Evolutionary conservation across 2,797 vertebrate genomes (phyloP).

Genomic region (Crocidura indochinensis): DNA sequence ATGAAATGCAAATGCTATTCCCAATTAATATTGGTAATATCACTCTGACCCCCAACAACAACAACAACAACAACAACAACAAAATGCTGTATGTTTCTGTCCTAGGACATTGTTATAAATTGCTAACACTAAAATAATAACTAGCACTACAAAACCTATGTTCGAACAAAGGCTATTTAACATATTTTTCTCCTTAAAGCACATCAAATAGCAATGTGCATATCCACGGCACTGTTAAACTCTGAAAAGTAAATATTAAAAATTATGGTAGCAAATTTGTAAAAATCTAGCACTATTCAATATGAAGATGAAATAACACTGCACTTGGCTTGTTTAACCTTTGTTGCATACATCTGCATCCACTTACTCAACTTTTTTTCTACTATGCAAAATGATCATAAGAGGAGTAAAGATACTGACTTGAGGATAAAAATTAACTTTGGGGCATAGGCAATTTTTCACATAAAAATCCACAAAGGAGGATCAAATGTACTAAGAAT

Average conservation of each 20-base stretch:
- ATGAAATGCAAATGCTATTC: too few species aligned
- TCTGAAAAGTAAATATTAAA: not conserved
- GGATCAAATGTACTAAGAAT: not conserved
- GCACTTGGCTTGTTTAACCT: not conserved
- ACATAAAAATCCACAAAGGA: not conserved
- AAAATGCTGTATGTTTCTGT: not conserved
- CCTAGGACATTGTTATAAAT: too few species aligned
- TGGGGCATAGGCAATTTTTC: not conserved
- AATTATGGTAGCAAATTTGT: not conserved
- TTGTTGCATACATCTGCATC: not conserved
- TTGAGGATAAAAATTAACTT: conserved; percentile 30
- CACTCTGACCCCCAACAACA: too few species aligned
- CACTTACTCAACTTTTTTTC: not conserved
- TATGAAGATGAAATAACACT: not conserved
- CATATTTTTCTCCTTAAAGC: not conserved
- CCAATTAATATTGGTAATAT: too few species aligned
- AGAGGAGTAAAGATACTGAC: not conserved
- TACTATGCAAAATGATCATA: not conserved
- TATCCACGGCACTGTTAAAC: conserved; percentile 13
- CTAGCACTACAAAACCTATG: conserved; percentile 18
- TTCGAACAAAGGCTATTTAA: not conserved
- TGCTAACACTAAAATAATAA: not conserved
- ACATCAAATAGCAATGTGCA: not conserved
- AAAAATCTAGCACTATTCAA: not conserved
- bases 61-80: too few species aligned